Evolutionary conservation across 2,797 vertebrate genomes (phyloP), one percentile per base, ranked within the genome.

Genomic region (Danio albolineatus): DNA sequence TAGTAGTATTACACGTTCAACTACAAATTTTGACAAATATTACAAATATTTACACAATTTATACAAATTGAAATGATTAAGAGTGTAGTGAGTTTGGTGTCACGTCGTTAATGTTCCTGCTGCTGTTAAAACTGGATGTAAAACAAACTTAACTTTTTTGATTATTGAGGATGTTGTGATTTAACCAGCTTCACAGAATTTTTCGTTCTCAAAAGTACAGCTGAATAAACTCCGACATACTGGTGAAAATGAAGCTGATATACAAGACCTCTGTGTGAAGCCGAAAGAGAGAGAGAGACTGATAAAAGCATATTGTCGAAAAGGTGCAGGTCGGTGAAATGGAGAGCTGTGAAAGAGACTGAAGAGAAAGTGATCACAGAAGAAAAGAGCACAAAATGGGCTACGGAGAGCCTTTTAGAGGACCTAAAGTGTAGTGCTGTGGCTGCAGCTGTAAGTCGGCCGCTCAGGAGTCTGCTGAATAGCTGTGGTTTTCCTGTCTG

Each of bases 401-500:
- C 38, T n/a, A 10, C 16, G 14, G 51, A 10, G 46, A 71, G 21
- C 13, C 1, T 17, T 78, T 60, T 3, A 73, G 16, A 21, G 7
- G 66, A 12, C 21, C 44, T 60, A 61, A 17, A 19, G 36, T 39
- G n/a, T 17, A 4, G 7, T 6, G 28, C n/a, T 78, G 76, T 79
- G 76, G 67, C 51, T 79, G 38, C 82, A 83, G 78, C 81, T 81
- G 43, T 65, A 36, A 75, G 46, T 76, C 48, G 49, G 38, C 73
- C 60, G 75, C 51, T 75, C 66, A 61, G 60, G 78, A 64, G 14
- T 57, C 21, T 17, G 73, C 16, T 67, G 64, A 80, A 86, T 78
- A 74, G 48, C 72, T 83, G 84, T 78, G 84, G 73, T 79, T 83
- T 82, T 84, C 84, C 81, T 83, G 80, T 59, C 72, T 74, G 62